Conservation (phyloP, 2,797 vertebrate species). For the Oreonectes daqikongensis region DNA sequence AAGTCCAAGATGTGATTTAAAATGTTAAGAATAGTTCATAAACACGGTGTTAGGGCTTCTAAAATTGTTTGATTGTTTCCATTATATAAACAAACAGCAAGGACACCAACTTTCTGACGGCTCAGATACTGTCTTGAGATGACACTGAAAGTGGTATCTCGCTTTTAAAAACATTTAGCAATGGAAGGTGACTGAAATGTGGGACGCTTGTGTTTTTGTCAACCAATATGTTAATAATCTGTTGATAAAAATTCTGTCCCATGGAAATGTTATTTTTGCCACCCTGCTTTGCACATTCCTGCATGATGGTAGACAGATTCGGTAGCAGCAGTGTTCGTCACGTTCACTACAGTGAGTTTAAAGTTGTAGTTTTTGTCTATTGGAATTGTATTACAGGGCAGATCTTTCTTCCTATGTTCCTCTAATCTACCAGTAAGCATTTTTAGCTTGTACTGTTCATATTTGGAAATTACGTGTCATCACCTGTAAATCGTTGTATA, state of each 20-base stretch:
- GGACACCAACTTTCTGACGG: neutral
- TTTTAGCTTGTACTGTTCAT: neutral
- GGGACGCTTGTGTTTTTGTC: too few species aligned
- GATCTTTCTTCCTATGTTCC: neutral
- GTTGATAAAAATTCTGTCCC: too few species aligned
- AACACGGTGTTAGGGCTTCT: constrained; percentile 6
- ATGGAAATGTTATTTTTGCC: neutral
- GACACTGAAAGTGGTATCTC: neutral
- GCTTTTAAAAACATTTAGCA: neutral
- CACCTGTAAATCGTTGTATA: neutral
- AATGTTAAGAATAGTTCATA: neutral
- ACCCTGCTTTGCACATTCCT: neutral
- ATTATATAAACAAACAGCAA: neutral
- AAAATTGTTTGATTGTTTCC: neutral
- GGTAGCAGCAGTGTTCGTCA: neutral
- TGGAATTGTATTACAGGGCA: too few species aligned
- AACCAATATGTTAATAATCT: too few species aligned
- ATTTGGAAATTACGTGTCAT: neutral
- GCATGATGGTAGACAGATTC: neutral
- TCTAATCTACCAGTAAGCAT: neutral
- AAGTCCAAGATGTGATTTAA: neutral
- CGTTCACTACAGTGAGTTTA: neutral
- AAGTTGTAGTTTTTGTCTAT: constrained; percentile 16
- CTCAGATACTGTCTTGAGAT: neutral
- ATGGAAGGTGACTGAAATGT: neutral